Evolutionary conservation across 2,113 vertebrate species (phyloP).

Genomic region (Pachyramphus minor): DNA sequence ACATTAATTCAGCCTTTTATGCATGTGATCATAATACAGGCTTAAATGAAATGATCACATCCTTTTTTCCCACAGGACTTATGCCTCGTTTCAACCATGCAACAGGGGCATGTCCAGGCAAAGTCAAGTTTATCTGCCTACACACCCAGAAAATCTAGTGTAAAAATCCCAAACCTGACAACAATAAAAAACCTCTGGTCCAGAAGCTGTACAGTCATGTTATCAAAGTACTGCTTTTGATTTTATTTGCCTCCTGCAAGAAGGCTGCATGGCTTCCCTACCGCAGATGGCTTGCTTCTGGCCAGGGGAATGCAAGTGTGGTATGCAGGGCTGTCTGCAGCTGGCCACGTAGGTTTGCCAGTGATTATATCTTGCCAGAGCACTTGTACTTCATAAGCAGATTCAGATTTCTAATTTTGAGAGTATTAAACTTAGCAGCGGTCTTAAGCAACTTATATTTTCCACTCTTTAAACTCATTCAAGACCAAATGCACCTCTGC

Average conservation of each 20-base stretch:
- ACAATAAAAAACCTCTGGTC: background rate
- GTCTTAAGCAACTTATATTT: background rate
- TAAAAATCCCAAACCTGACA: background rate
- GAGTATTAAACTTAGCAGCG: background rate
- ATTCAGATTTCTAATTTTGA: background rate
- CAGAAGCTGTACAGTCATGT: background rate
- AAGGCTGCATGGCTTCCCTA: background rate
- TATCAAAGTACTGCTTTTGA: background rate
- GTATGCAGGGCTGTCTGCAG: background rate
- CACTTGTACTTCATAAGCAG: background rate
- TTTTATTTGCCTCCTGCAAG: background rate
- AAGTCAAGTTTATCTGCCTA: background rate
- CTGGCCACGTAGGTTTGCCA: background rate
- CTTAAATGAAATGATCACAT: constrained; percentile 12
- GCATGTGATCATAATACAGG: background rate
- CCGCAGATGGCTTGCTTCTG: background rate
- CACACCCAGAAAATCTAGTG: background rate
- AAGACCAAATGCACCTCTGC: background rate
- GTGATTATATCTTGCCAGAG: background rate
- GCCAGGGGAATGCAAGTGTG: background rate
- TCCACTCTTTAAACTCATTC: background rate
- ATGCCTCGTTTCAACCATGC: background rate
- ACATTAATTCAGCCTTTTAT: background rate
- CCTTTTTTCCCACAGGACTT: constrained; percentile 35
- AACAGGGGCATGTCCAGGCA: background rate